Evolutionary conservation across 2,888 invertebrate species (phyloP).

Genomic region (Drosophila prolongata): DNA sequence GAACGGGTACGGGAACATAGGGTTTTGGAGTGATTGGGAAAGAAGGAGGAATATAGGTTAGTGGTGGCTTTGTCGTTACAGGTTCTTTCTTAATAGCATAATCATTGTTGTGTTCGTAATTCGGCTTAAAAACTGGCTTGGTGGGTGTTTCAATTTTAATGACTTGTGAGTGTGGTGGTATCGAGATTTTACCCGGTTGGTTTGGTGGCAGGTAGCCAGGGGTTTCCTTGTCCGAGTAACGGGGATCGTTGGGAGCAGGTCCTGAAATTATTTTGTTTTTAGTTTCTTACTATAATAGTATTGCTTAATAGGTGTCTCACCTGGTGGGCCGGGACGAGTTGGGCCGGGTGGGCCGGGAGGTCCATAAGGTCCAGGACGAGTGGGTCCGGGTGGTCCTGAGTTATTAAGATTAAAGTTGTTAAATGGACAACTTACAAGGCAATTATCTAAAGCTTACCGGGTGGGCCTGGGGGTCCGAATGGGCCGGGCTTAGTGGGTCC

Average conservation of each 20-base stretch:
- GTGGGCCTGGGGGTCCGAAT: constrained; percentile 52
- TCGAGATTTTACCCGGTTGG: constrained; percentile 85
- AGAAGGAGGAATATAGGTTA: constrained; percentile 83
- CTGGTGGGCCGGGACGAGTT: constrained; percentile 47
- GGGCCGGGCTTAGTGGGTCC: constrained; percentile 71
- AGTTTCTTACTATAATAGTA: neutral
- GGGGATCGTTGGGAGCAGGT: constrained; percentile 63
- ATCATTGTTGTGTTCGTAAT: constrained; percentile 73
- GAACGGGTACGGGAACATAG: constrained; percentile 77
- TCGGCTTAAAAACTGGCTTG: constrained; percentile 69
- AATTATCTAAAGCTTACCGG: constrained; percentile 4
- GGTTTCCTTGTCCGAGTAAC: constrained; percentile 77
- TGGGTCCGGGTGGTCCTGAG: constrained; percentile 70
- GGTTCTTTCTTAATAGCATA: constrained; percentile 70
- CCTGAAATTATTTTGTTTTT: neutral
- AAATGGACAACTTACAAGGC: too few species aligned
- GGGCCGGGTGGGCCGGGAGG: constrained; percentile 44
- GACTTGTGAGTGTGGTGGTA: constrained; percentile 74
- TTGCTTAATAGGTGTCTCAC: neutral
- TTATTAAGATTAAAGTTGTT: too few species aligned
- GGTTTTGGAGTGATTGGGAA: constrained; percentile 62
- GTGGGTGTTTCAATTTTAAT: constrained; percentile 61
- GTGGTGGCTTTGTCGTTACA: constrained; percentile 65
- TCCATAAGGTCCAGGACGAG: constrained; percentile 74
- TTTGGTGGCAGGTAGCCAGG: constrained; percentile 84